These are phyloP conservation scores for Cantharis rustica DNA, from an alignment of 2,888 invertebrate genomes.

Conservation along the genomic window DNA sequence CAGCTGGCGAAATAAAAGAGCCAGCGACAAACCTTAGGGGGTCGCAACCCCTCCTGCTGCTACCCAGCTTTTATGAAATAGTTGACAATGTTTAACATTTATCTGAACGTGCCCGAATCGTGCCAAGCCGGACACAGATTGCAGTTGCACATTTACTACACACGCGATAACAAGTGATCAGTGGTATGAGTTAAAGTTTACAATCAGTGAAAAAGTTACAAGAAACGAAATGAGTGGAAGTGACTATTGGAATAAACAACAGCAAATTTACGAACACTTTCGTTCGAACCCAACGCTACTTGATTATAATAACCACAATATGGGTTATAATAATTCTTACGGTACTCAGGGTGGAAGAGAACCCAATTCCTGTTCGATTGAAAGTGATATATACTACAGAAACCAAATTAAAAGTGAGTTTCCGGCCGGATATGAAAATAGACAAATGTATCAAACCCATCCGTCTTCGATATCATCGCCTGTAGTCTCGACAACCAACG, in stretches of 20 bases:
- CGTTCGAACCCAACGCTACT: constrained; percentile 9
- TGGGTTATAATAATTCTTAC: constrained; percentile 10
- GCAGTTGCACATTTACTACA: constrained; percentile 30
- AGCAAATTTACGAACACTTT: constrained; percentile 20
- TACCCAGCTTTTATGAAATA: constrained; percentile 49
- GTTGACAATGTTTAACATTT: constrained; percentile 57
- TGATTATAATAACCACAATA: constrained; percentile 6
- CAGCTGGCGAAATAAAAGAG: constrained; percentile 58
- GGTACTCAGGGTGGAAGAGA: background rate
- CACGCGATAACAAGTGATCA: constrained; percentile 15
- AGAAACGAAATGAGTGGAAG: constrained; percentile 47
- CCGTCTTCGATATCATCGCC: background rate
- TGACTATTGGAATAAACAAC: constrained; percentile 48
- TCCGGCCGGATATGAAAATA: background rate
- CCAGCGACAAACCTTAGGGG: constrained; percentile 55
- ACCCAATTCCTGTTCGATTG: constrained; percentile 7
- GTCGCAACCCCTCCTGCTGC: constrained; percentile 53
- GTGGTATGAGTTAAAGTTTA: background rate
- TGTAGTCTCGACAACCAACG: background rate
- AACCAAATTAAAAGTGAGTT: constrained; percentile 8
- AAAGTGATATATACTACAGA: constrained; percentile 2
- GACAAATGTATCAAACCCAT: background rate
- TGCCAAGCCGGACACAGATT: constrained; percentile 45
- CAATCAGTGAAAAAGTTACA: background rate
- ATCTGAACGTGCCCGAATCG: constrained; percentile 53